phyloP scores from a whole-genome alignment of 2,113 vertebrate species.

The Rhinolophus ferrumequinum region DNA sequence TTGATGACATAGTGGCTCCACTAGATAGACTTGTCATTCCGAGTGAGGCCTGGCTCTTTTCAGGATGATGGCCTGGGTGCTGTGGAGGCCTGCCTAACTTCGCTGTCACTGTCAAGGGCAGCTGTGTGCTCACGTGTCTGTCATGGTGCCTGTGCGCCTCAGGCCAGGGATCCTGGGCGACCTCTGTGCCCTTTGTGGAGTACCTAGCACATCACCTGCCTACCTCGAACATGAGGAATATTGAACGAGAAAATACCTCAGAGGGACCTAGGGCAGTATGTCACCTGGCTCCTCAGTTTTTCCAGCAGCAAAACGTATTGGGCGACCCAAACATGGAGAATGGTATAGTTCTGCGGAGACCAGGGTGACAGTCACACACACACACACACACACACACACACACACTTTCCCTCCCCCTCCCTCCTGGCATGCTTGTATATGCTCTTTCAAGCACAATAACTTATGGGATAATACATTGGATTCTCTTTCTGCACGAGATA shows the following conservation, averaged over 20 bases:
- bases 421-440: neutral
- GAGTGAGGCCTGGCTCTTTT: neutral
- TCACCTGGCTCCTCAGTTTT: neutral
- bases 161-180: neutral
- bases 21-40: neutral
- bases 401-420: neutral
- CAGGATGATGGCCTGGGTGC: fast-evolving
- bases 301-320: neutral
- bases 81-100: neutral
- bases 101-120: neutral
- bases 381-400: neutral
- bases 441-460: neutral
- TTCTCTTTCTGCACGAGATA: constrained; percentile 5
- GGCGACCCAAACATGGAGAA: neutral
- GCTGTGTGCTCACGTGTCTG: fast-evolving
- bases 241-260: neutral
- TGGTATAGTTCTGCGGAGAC: neutral
- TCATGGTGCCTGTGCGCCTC: neutral
- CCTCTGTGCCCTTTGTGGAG: neutral
- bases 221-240: neutral
- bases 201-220: neutral
- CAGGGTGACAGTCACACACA: neutral
- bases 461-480: neutral
- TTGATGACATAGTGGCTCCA: neutral
- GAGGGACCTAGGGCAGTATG: neutral